phyloP scores from a whole-genome alignment of 1,140 invertebrate species.

The Anastrepha ludens region DNA sequence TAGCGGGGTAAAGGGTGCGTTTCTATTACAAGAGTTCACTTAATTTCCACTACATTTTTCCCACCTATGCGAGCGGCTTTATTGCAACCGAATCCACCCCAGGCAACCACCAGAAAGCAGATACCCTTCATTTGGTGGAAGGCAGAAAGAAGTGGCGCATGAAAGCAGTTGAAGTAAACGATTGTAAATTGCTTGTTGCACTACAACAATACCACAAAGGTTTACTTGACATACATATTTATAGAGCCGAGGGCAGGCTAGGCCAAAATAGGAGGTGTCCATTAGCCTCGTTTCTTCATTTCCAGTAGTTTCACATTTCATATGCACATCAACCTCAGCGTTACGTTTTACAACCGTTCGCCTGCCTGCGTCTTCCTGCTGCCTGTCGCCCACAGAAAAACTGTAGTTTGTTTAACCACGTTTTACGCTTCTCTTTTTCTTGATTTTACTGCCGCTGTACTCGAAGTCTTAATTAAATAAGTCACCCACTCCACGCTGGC shows the following conservation, averaged over 20 bases:
- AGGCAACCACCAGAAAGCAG: neutral
- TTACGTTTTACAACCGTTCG: neutral
- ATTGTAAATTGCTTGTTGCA: slow-evolving; percentile 26
- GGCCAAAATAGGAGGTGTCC: neutral
- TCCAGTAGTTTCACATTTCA: slow-evolving; percentile 35
- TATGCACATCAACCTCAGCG: neutral
- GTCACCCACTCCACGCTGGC: neutral
- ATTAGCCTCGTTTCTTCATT: neutral
- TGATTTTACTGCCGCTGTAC: neutral
- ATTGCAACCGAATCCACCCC: neutral
- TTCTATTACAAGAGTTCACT: slow-evolving; percentile 23
- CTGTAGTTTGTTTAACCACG: too few species aligned
- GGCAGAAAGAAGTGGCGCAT: neutral
- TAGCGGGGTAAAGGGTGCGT: neutral
- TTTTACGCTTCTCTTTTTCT: neutral
- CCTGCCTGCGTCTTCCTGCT: neutral
- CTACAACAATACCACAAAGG: slow-evolving; percentile 1
- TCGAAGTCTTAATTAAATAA: slow-evolving; percentile 48
- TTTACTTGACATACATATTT: slow-evolving; percentile 21
- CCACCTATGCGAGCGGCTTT: neutral
- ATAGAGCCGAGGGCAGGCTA: neutral
- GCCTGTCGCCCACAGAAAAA: neutral
- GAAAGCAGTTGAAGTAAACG: neutral
- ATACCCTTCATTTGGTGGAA: neutral
- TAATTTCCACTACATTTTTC: slow-evolving; percentile 1